A percentile compares a stretch with the other conserved stretches of the same genome.
Evolutionary conservation across 2,113 vertebrate genomes (phyloP).

Genomic region (Ceyx cyanopectus): DNA sequence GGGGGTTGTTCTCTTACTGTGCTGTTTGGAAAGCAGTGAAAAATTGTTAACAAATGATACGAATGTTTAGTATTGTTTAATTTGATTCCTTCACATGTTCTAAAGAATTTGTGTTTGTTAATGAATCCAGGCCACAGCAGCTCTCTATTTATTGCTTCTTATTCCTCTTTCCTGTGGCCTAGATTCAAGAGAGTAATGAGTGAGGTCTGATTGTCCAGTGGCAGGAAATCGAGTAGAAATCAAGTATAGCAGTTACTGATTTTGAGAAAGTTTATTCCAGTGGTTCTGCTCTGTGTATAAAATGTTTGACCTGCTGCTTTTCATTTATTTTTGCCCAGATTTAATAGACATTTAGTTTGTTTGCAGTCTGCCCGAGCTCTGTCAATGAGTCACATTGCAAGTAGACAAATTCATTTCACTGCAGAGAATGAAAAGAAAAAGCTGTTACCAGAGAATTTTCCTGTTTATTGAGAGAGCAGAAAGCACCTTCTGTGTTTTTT

Average conservation of each 20-base stretch:
- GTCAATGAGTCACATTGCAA: background rate
- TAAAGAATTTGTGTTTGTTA: background rate
- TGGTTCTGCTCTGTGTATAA: background rate
- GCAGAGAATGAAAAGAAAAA: background rate
- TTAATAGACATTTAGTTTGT: background rate
- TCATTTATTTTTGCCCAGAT: background rate
- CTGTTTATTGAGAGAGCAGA: background rate
- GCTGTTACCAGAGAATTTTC: background rate
- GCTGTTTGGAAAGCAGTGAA: background rate
- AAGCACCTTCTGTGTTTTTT: background rate
- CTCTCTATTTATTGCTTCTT: background rate
- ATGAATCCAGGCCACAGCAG: conserved; percentile 25
- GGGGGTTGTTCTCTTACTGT: background rate
- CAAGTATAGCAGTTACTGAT: background rate
- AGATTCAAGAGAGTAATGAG: conserved; percentile 57
- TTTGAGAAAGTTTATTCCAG: background rate
- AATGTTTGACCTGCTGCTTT: background rate
- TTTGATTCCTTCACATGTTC: background rate
- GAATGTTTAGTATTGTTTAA: background rate
- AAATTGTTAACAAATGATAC: background rate
- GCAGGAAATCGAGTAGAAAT: background rate
- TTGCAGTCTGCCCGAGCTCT: background rate
- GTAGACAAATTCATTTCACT: background rate
- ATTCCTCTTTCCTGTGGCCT: background rate
- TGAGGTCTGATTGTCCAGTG: background rate